These are phyloP conservation scores for Cheumatopsyche charites DNA, from an alignment of 1,140 invertebrate species.

Conservation along the genomic window DNA sequence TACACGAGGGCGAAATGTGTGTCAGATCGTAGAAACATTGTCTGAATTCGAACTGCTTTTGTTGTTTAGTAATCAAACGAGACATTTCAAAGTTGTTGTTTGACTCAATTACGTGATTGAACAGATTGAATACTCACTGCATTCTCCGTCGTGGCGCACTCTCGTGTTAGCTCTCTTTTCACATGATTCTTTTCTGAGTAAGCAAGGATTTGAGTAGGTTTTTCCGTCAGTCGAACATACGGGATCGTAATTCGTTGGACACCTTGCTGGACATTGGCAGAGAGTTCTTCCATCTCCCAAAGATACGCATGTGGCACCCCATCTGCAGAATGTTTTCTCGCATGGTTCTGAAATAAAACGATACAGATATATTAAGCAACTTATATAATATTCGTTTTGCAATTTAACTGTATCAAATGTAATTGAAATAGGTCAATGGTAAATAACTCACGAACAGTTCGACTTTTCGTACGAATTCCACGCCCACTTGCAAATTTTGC, in stretches of 20 bases:
- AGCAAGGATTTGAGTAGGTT: conserved; percentile 82
- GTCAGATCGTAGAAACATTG: no score
- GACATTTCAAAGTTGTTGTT: no score
- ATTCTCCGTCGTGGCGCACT: conserved; percentile 76
- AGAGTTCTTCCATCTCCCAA: conserved; percentile 70
- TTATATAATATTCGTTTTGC: not conserved
- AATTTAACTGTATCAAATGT: not conserved
- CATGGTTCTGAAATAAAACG: conserved; percentile 70
- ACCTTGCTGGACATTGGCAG: conserved; percentile 72
- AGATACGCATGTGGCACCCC: conserved; percentile 76
- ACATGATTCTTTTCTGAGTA: conserved; percentile 76
- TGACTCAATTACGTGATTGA: no score
- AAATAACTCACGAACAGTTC: not conserved
- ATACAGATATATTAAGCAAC: no score
- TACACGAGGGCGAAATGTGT: not conserved
- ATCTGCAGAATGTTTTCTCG: conserved; percentile 80
- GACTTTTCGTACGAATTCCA: not conserved
- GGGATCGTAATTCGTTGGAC: conserved; percentile 64
- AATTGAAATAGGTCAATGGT: not conserved
- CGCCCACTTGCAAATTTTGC: not conserved
- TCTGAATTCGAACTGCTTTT: no score
- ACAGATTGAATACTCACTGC: no score
- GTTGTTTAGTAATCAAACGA: no score
- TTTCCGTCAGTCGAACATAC: conserved; percentile 83
- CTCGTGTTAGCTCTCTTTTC: conserved; percentile 72